Base-by-base conservation (phyloP, 2,888 invertebrate species). In the Archips crataeganus region DNA sequence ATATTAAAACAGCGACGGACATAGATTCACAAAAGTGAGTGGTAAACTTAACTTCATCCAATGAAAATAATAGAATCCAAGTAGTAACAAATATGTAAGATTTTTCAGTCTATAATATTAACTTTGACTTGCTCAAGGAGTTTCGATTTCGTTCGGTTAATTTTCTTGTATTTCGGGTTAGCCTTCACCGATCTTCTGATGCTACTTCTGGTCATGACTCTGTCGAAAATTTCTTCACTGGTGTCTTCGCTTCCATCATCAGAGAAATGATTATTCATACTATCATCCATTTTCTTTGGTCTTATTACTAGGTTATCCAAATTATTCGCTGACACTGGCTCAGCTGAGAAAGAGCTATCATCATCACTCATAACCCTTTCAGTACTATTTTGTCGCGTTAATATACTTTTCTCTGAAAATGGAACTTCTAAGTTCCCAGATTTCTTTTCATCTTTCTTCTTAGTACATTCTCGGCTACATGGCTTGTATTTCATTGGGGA, bases 161-260 rank as follows among this genome's bases (percentile, higher is more conserved):
- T 94, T 82, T 94, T 94, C 78, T 94, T 94, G 78, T 94, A 94
- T 78, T 94, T 94, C n/a, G 94, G 94, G 78, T 94, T 94, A 0
- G 92, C 92, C 86, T 94, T 94, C 2, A 94, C 91, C 1, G 94
- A 94, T 80, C 91, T 83, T 80, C 94, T 85, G 15, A 93, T 84
- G 76, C 94, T 94, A 76, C 89, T 94, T 80, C 94, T 89, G 0
- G 90, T 88, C 94, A 94, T 94, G 0, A 94, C 94, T 79, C 94
- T 86, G 54, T 94, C 92, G 72, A 94, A 94, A 63, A 91, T 85
- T 84, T 94, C 94, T 85, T 94, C 94, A 87, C 94, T 93, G 79
- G 94, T 93, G 47, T 94, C 94, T 75, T 94, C 94, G 70, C 94
- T 94, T 34, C 92, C 94, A 63, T 94, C 94, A 80, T 94, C 94